These are phyloP conservation scores for Nephila pilipes DNA, from an alignment of 1,140 invertebrate species.

Conservation along the genomic window DNA sequence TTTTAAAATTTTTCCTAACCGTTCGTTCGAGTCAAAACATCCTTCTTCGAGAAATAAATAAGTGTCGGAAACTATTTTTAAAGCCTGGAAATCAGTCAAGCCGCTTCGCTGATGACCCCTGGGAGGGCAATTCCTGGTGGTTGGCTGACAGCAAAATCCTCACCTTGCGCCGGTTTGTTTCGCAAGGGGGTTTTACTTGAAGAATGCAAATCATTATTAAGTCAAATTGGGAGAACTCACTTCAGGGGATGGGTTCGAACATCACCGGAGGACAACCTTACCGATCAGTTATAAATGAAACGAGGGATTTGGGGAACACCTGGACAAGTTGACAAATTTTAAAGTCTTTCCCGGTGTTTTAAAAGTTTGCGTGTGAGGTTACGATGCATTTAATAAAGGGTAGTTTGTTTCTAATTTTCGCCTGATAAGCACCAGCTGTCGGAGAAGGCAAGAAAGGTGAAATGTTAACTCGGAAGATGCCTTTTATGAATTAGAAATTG, in stretches of 20 bases:
- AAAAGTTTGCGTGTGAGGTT: slow-evolving; percentile 35
- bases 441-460: not conserved
- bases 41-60: slow-evolving; percentile 63
- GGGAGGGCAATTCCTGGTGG: slow-evolving; percentile 29
- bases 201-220: slow-evolving; percentile 76
- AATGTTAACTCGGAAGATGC: not conserved
- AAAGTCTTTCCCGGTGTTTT: slow-evolving; percentile 20
- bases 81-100: slow-evolving; percentile 72
- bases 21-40: slow-evolving; percentile 42
- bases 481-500: slow-evolving; percentile 34
- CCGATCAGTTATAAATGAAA: slow-evolving; percentile 54
- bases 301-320: slow-evolving; percentile 18
- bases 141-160: slow-evolving; percentile 50
- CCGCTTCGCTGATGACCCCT: slow-evolving; percentile 55
- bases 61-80: slow-evolving; percentile 70
- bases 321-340: slow-evolving; percentile 59
- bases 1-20: not conserved
- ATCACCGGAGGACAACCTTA: slow-evolving; percentile 33
- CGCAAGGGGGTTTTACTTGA: slow-evolving; percentile 51
- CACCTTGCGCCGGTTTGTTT: not conserved
- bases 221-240: slow-evolving; percentile 54
- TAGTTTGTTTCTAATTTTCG: slow-evolving; percentile 8
- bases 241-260: slow-evolving; percentile 15
- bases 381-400: slow-evolving; percentile 16
- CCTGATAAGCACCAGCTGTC: not conserved